A percentile compares a stretch with the other conserved stretches of the same genome.
Evolutionary conservation across 2,113 vertebrate species (phyloP).

Genomic region (Bubo blakistoni): DNA sequence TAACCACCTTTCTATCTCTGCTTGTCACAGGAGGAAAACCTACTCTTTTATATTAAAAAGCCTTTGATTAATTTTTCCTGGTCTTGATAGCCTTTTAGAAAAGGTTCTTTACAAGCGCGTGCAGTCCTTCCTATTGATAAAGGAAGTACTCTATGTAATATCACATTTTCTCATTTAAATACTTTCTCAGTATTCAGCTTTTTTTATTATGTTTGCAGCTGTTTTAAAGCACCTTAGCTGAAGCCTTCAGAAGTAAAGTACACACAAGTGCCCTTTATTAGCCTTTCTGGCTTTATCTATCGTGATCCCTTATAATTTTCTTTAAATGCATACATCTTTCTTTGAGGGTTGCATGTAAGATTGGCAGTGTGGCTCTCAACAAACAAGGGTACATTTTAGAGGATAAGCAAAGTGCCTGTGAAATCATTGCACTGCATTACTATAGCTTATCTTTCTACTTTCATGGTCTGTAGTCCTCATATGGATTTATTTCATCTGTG

Average conservation of each 20-base stretch:
- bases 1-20: neutral
- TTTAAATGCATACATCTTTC: neutral
- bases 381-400: slow-evolving; percentile 6
- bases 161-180: neutral
- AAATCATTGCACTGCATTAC: neutral
- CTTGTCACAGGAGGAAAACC: neutral
- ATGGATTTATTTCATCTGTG: slow-evolving; percentile 34
- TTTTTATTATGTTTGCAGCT: neutral
- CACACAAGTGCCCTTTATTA: neutral
- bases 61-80: neutral
- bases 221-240: neutral
- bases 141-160: neutral
- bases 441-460: slow-evolving; percentile 12
- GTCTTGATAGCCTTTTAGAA: neutral
- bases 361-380: neutral
- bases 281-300: neutral
- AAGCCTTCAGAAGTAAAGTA: neutral
- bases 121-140: neutral
- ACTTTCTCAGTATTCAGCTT: neutral
- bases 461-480: neutral
- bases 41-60: neutral
- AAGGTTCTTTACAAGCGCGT: neutral
- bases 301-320: neutral
- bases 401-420: neutral
- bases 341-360: neutral